Evolutionary conservation across 2,113 vertebrate species (phyloP).

Genomic region (Pygoscelis antarcticus): DNA sequence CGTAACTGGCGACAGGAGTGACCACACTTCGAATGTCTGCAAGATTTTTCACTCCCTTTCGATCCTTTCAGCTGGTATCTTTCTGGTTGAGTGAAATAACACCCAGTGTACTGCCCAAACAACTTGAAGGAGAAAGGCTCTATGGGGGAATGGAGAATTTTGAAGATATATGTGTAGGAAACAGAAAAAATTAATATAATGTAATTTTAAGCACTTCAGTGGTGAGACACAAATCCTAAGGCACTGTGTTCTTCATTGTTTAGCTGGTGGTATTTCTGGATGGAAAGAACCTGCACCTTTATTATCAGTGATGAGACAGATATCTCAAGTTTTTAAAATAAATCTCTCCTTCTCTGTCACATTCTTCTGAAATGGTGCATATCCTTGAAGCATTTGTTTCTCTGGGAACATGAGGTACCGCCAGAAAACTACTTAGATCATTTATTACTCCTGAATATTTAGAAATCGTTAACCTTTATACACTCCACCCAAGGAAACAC

Average conservation of each 20-base stretch:
- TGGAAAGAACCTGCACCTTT: not conserved
- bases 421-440: constrained; percentile 68
- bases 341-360: constrained; percentile 50
- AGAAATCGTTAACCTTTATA: constrained; percentile 67
- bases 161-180: not conserved
- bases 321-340: constrained; percentile 28
- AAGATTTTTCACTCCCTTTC: not conserved
- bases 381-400: constrained; percentile 51
- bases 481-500: constrained; percentile 52
- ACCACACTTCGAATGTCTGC: not conserved
- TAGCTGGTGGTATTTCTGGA: not conserved
- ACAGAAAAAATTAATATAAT: not conserved
- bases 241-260: not conserved
- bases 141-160: not conserved
- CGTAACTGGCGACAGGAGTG: not conserved
- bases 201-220: not conserved
- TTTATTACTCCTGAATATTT: constrained; percentile 69
- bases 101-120: not conserved
- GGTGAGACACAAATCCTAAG: not conserved
- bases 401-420: constrained; percentile 62
- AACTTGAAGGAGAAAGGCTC: not conserved
- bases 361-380: constrained; percentile 67
- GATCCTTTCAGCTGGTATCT: not conserved
- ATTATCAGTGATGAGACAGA: constrained; percentile 7
- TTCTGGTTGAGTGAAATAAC: not conserved